Evolutionary conservation across 1,140 invertebrate species (phyloP).

Genomic region (Rhopalosiphum padi): DNA sequence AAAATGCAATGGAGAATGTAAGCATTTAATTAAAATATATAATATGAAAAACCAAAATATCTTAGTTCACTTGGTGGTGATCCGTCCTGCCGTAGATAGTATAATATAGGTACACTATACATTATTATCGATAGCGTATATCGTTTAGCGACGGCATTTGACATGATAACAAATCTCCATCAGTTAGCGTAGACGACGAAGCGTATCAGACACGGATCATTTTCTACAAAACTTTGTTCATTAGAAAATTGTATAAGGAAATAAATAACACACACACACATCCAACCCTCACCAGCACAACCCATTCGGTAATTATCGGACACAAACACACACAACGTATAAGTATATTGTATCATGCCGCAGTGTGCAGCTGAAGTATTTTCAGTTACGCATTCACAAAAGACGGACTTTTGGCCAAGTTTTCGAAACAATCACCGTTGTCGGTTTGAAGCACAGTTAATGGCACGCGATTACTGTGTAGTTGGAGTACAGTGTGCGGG

Average conservation of each 20-base stretch:
- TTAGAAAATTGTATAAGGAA: not conserved
- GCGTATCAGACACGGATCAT: not conserved
- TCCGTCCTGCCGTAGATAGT: not conserved
- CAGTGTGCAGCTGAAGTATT: not conserved
- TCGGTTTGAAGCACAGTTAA: not conserved
- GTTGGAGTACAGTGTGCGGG: not conserved
- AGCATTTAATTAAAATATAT: too few relatives aligned
- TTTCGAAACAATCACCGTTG: not conserved
- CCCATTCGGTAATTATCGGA: not conserved
- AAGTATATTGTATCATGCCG: not conserved
- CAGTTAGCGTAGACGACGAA: not conserved
- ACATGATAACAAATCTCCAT: not conserved
- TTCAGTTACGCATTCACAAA: not conserved
- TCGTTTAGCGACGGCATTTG: too few relatives aligned
- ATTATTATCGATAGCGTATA: not conserved
- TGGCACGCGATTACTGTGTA: not conserved
- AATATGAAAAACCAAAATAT: not conserved
- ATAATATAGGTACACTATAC: too few relatives aligned
- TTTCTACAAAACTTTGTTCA: conserved; percentile 28
- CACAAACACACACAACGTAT: too few relatives aligned
- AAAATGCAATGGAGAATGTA: too few relatives aligned
- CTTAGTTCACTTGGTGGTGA: not conserved
- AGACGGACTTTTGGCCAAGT: not conserved
- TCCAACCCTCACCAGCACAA: not conserved
- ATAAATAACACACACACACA: too few relatives aligned